Conservation (phyloP, 92 coral and sea anemone genomes). For the Epizoanthus illoricatus region DNA sequence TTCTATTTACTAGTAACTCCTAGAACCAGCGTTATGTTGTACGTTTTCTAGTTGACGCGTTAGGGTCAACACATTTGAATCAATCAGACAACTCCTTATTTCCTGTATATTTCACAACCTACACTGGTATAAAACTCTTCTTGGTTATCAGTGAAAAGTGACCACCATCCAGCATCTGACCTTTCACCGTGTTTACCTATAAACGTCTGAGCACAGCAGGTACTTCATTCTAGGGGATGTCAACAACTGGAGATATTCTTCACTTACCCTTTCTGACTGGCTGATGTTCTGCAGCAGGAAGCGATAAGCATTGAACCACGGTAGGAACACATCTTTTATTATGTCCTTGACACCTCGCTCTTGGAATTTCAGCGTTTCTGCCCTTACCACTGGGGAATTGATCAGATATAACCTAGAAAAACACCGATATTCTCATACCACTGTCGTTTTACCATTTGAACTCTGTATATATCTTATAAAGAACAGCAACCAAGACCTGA, state of each 20-base stretch:
- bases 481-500: not conserved
- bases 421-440: not conserved
- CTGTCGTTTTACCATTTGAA: not conserved
- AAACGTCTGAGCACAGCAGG: too few species aligned
- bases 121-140: too few species aligned
- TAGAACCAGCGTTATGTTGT: too few species aligned
- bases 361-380: slow-evolving; percentile 95
- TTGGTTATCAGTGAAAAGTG: too few species aligned
- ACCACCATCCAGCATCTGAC: too few species aligned
- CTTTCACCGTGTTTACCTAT: too few species aligned
- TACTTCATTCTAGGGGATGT: too few species aligned
- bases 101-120: too few species aligned
- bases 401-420: slow-evolving; percentile 84
- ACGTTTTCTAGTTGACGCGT: not conserved
- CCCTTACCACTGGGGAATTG: slow-evolving; percentile 98
- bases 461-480: not conserved
- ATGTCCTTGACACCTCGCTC: slow-evolving; percentile 98
- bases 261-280: slow-evolving; percentile 83
- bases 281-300: slow-evolving; percentile 87
- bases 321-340: slow-evolving; percentile 95
- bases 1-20: too few species aligned
- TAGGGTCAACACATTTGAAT: not conserved
- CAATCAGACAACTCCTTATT: too few species aligned
- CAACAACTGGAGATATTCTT: not conserved
- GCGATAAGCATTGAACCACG: slow-evolving; percentile 98